phyloP scores from a whole-genome alignment of 2,797 vertebrate species.

The Rhyacichthys aspro region DNA sequence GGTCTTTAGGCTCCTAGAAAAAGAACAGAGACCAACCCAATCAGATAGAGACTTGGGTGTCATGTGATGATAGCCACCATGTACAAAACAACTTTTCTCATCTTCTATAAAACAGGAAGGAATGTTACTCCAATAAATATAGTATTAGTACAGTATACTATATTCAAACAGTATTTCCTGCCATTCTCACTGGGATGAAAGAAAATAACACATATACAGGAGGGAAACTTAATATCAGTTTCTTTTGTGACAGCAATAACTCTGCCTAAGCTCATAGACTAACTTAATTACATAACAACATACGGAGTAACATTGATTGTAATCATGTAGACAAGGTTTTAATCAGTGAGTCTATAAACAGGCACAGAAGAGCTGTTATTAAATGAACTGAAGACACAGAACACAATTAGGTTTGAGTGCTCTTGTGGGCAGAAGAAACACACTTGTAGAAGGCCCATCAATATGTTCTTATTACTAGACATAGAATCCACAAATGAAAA shows the following conservation, averaged over 20 bases:
- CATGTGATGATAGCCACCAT: background rate
- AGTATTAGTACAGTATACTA: too few relatives aligned
- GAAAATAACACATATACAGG: too few relatives aligned
- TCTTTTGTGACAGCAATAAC: background rate
- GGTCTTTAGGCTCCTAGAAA: slow-evolving; percentile 68
- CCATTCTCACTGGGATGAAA: background rate
- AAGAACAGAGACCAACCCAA: background rate
- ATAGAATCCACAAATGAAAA: slow-evolving; percentile 1
- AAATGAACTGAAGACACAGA: slow-evolving; percentile 4
- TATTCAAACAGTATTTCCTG: too few relatives aligned
- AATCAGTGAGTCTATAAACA: slow-evolving; percentile 29
- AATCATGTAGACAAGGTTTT: slow-evolving; percentile 10
- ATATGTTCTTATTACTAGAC: slow-evolving; percentile 11
- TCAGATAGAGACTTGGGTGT: background rate
- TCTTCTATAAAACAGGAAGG: background rate
- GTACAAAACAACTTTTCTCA: background rate
- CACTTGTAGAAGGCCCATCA: slow-evolving; percentile 24
- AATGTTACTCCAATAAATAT: too few relatives aligned
- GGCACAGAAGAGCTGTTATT: slow-evolving; percentile 21
- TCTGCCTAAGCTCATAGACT: too few relatives aligned
- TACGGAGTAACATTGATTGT: slow-evolving; percentile 12
- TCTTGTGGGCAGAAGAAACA: slow-evolving; percentile 19
- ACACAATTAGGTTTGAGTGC: slow-evolving; percentile 24
- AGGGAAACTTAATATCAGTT: too few relatives aligned
- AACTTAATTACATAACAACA: background rate